phyloP scores from a whole-genome alignment of 2,797 vertebrate species.

The Sternotherus odoratus region DNA sequence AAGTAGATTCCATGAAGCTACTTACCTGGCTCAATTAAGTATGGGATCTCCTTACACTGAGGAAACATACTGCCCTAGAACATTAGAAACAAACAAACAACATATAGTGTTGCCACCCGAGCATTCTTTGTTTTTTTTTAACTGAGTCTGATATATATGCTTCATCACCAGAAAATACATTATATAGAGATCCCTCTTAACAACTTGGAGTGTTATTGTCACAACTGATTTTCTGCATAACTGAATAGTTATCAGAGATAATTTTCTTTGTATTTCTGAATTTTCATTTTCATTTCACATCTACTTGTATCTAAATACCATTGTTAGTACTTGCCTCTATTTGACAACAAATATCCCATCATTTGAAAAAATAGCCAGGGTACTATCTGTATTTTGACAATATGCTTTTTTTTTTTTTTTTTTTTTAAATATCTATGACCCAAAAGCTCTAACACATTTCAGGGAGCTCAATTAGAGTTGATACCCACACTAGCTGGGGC shows the following conservation, averaged over 20 bases:
- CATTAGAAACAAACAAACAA: not conserved
- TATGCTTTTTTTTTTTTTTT: not conserved
- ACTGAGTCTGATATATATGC: not conserved
- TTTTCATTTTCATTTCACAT: not conserved
- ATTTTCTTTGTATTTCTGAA: not conserved
- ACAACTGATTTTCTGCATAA: not conserved
- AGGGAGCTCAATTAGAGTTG: not conserved
- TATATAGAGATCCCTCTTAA: not conserved
- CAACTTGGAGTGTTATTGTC: not conserved
- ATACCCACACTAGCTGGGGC: not conserved
- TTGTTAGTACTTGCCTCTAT: not conserved
- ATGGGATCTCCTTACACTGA: not conserved
- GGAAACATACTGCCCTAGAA: not conserved
- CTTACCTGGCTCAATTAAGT: not conserved
- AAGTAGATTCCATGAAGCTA: no score
- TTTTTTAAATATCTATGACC: not conserved
- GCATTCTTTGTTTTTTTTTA: not conserved
- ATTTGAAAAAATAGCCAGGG: not conserved
- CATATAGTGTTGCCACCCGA: not conserved
- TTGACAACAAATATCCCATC: not conserved
- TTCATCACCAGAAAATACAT: not conserved
- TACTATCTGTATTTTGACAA: not conserved
- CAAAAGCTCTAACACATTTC: not conserved
- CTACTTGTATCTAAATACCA: not conserved
- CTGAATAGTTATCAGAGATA: not conserved